Base-by-base conservation (phyloP, 2,797 vertebrate species). In the Naso thynnoides region DNA sequence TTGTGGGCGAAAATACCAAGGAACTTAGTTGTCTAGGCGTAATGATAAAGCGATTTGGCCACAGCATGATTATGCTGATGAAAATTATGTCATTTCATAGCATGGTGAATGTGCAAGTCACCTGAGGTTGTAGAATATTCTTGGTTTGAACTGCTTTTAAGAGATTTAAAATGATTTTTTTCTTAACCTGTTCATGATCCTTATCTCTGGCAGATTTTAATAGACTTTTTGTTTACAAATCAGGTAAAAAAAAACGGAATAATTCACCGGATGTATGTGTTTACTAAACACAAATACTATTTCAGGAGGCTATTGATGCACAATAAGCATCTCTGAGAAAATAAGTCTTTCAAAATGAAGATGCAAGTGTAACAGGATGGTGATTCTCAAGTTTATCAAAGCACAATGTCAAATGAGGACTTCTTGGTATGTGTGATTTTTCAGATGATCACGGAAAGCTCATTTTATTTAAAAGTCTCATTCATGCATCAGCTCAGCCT, bases 381-480 rank as follows among this genome's bases (percentile, higher is more conserved):
- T 6, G n/a, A 36, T 18, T 26, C 38, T 27, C 29, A 23, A 31
- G 15, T 58, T 44, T 11, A 42, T 36, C 19, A 62, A n/a, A 27
- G 16, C 62, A 53, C 6, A 62, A 33, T 4, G 29, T 70, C 21
- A 21, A 57, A 59, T 65, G 39, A 39, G n/a, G 16, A n/a, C 16
- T 64, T 19, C 49, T 62, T 57, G 21, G 60, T 14, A 47, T 41
- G n/a, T 47, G 26, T 57, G 50, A 47, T 60, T 1, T 38, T 44
- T 59, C 6, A 39, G 36, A 56, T 56, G 69, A 58, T 29, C 6
- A 18, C 6, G 38, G 29, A 49, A 49, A 70, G 41, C 31, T 14
- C n/a, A 38, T 41, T 42, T 11, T 68, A 24, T 63, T 73, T 58
- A 29, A 19, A 33, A 57, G 53, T 66, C 39, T 72, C 36, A 21